phyloP scores from a whole-genome alignment of 2,888 invertebrate genomes.

The Pasiphila rectangulata region DNA sequence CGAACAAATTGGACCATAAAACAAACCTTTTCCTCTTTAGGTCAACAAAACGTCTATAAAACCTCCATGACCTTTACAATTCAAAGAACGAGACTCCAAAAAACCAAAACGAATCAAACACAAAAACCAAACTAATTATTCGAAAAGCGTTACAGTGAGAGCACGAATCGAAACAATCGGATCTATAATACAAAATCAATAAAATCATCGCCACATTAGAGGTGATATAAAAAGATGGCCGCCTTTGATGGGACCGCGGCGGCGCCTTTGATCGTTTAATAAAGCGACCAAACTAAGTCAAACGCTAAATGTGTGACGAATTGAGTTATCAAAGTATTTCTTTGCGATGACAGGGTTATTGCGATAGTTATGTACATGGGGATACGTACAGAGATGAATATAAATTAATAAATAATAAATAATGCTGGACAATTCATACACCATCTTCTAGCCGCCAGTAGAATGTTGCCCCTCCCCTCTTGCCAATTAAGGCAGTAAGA shows the following conservation, averaged over 20 bases:
- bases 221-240: slow-evolving; percentile 44
- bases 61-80: slow-evolving; percentile 34
- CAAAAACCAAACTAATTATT: slow-evolving; percentile 69
- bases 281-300: slow-evolving; percentile 79
- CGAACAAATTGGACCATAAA: slow-evolving; percentile 17
- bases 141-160: slow-evolving; percentile 63
- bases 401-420: too few species aligned
- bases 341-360: slow-evolving; percentile 47
- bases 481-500: too few species aligned
- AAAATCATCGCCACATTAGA: slow-evolving; percentile 61
- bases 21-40: slow-evolving; percentile 17
- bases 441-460: too few species aligned
- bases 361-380: slow-evolving; percentile 40
- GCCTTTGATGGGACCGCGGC: slow-evolving; percentile 65
- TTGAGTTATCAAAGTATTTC: slow-evolving; percentile 76
- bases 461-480: too few species aligned
- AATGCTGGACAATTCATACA: too few species aligned
- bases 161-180: slow-evolving; percentile 63
- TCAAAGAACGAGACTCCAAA: slow-evolving; percentile 46
- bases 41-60: slow-evolving; percentile 20
- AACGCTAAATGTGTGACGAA: slow-evolving; percentile 78
- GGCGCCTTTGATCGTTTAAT: slow-evolving; percentile 73
- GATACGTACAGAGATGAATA: too few species aligned
- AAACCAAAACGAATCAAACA: slow-evolving; percentile 55
- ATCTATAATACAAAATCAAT: slow-evolving; percentile 76